Conservation (phyloP, 1,140 invertebrate genomes). For the Psilanteris sp. region DNA sequence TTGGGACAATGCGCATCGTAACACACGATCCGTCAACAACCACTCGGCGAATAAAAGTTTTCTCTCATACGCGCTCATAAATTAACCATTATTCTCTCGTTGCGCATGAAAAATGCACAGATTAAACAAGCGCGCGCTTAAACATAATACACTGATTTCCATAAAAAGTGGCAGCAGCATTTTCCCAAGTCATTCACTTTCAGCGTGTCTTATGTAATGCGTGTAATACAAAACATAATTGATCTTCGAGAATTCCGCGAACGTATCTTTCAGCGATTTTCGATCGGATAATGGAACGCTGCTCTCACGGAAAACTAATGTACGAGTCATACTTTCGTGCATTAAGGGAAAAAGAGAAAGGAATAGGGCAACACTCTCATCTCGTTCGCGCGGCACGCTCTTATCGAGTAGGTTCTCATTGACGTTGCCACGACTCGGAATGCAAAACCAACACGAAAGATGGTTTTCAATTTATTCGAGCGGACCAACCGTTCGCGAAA, state of each 20-base stretch:
- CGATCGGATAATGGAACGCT: constrained; percentile 38
- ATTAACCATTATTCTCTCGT: too few relatives aligned
- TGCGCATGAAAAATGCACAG: too few relatives aligned
- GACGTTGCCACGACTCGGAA: constrained; percentile 32
- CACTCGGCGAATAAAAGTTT: too few relatives aligned
- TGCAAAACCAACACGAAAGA: constrained; percentile 44
- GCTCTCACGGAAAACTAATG: constrained; percentile 43
- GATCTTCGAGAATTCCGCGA: constrained; percentile 16
- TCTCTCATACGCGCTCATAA: too few relatives aligned
- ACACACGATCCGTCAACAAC: too few relatives aligned
- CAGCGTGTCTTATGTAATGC: background rate
- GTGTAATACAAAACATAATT: constrained; percentile 10
- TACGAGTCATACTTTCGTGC: constrained; percentile 30
- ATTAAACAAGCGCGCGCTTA: too few relatives aligned
- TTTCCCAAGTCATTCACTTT: constrained; percentile 10
- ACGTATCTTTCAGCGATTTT: constrained; percentile 13
- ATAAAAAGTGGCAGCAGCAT: too few relatives aligned
- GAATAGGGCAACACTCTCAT: constrained; percentile 56
- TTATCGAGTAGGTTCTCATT: too few relatives aligned
- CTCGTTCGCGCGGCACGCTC: constrained; percentile 9
- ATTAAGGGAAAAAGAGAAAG: constrained; percentile 57
- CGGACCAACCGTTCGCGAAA: background rate
- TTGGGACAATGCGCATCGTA: too few relatives aligned
- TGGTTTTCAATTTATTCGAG: constrained; percentile 31
- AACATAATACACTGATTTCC: too few relatives aligned